phyloP scores from a whole-genome alignment of 2,888 invertebrate genomes.

The Sminthurinus aureus region DNA sequence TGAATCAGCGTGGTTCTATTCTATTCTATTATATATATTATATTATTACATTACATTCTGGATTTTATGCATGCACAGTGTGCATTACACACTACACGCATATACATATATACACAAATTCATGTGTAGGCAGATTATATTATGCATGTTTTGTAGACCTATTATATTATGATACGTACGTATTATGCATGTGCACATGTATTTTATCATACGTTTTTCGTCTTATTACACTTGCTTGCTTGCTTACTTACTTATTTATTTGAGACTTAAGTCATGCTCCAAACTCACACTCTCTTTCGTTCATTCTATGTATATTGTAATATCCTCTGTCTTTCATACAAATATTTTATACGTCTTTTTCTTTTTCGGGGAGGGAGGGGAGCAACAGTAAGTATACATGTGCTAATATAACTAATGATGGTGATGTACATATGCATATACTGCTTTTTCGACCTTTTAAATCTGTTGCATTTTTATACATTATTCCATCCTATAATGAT shows the following conservation, averaged over 20 bases:
- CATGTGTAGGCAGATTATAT: too few relatives aligned
- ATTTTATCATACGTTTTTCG: background rate
- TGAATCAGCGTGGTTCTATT: slow-evolving; percentile 6
- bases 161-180: too few relatives aligned
- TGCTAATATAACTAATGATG: too few relatives aligned
- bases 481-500: background rate
- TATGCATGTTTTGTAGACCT: too few relatives aligned
- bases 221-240: background rate
- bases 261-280: background rate
- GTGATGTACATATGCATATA: background rate
- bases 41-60: too few relatives aligned
- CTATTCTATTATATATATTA: background rate
- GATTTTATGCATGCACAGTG: too few relatives aligned
- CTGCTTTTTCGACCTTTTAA: slow-evolving; percentile 6
- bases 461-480: slow-evolving; percentile 7
- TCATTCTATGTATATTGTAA: background rate
- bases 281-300: background rate
- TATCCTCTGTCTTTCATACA: too few relatives aligned
- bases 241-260: too few relatives aligned
- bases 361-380: too few relatives aligned
- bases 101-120: background rate
- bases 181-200: background rate
- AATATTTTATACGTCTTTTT: too few relatives aligned
- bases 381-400: background rate
- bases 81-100: too few relatives aligned